Percentiles rank a stretch among this genome's conserved stretches.
Conservation (phyloP, 1,140 invertebrate genomes). For the Globodera rostochiensis region DNA sequence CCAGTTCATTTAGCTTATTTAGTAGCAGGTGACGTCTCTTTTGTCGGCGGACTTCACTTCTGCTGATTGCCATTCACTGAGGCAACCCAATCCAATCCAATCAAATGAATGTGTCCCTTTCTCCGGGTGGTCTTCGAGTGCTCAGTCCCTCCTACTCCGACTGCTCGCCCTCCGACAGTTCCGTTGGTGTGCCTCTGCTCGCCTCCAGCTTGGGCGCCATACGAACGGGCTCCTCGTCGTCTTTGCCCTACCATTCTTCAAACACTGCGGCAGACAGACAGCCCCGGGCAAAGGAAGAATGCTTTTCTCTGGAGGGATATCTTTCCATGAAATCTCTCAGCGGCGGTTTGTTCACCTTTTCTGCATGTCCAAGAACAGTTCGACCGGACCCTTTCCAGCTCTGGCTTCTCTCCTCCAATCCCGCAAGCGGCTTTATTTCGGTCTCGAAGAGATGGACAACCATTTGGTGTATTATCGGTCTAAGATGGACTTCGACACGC, state of each 20-base stretch:
- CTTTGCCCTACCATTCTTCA: not conserved
- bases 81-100: too few relatives aligned
- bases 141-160: not conserved
- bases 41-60: not conserved
- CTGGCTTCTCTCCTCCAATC: constrained; percentile 48
- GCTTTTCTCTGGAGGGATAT: constrained; percentile 54
- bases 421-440: constrained; percentile 55
- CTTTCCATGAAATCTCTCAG: constrained; percentile 50
- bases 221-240: not conserved
- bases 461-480: constrained; percentile 56
- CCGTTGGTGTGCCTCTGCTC: not conserved
- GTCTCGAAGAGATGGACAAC: constrained; percentile 51
- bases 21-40: too few relatives aligned
- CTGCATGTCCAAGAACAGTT: constrained; percentile 1
- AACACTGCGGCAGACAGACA: not conserved
- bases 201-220: not conserved
- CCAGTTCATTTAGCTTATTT: too few relatives aligned
- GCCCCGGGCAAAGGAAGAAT: constrained; percentile 37
- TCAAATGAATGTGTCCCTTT: not conserved
- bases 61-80: not conserved
- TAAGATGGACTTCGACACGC: constrained; percentile 54
- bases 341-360: constrained; percentile 21
- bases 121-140: not conserved
- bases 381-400: constrained; percentile 45
- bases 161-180: not conserved